A percentile compares a stretch with the other conserved stretches of the same genome.
These are phyloP conservation scores for Ellobium chinense DNA, from an alignment of 2,888 invertebrate species.

Conservation along the genomic window DNA sequence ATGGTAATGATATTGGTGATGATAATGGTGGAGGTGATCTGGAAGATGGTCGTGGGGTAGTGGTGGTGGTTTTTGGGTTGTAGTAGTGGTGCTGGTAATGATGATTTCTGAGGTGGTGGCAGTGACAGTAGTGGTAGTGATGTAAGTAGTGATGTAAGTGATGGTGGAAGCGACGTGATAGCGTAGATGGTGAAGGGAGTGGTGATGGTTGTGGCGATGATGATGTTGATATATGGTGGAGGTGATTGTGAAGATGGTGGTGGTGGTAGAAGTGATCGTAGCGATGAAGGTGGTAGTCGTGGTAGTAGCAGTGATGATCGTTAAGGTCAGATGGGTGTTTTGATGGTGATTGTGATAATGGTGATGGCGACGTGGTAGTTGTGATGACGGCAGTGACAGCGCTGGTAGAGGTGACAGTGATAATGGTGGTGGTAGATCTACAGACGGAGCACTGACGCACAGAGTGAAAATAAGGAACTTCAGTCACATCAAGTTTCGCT, in stretches of 20 bases:
- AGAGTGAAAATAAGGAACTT: no score
- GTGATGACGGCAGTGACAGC: no score
- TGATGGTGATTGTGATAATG: constrained; percentile 19
- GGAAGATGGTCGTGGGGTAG: no score
- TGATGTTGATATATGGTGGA: not conserved
- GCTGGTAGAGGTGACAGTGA: not conserved
- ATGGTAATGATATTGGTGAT: not conserved
- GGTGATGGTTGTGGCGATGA: not conserved
- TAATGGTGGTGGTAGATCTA: not conserved
- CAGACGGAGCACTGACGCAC: no score
- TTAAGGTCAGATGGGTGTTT: no score
- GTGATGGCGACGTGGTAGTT: not conserved
- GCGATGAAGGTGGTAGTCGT: constrained; percentile 9
- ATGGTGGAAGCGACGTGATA: not conserved
- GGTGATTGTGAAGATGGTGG: not conserved
- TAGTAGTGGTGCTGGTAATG: no score
- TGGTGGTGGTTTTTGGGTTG: no score
- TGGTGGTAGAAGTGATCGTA: constrained; percentile 4
- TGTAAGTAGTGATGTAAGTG: not conserved
- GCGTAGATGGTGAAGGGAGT: not conserved
- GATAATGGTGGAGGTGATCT: not conserved
- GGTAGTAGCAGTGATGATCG: no score
- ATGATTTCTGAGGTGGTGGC: no score
- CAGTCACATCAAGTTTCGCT: no score
- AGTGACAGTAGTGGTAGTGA: not conserved